These are phyloP conservation scores for Papilio demoleus DNA, from an alignment of 2,888 invertebrate genomes.

Conservation along the genomic window DNA sequence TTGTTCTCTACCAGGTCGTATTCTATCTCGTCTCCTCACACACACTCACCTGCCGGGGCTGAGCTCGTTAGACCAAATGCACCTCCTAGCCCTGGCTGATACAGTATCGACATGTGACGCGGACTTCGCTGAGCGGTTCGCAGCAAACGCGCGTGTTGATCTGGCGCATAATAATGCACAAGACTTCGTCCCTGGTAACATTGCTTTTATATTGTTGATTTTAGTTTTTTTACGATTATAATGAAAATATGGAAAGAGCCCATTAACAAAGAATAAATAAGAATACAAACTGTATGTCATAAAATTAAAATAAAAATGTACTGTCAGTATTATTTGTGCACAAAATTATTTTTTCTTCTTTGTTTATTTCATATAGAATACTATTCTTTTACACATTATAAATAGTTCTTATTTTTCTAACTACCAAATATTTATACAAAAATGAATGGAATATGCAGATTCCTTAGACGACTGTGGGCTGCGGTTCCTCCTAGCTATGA, in stretches of 20 bases:
- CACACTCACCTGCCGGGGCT: slow-evolving; percentile 97
- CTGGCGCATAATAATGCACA: slow-evolving; percentile 60
- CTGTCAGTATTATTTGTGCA: too few relatives aligned
- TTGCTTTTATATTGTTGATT: too few relatives aligned
- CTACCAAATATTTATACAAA: too few relatives aligned
- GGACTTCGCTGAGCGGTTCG: slow-evolving; percentile 92
- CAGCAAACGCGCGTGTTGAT: slow-evolving; percentile 71
- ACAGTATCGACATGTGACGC: slow-evolving; percentile 97
- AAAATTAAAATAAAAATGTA: too few relatives aligned
- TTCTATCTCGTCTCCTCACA: slow-evolving; percentile 94
- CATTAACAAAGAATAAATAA: background rate
- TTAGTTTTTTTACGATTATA: too few relatives aligned
- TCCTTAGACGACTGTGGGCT: slow-evolving; percentile 98
- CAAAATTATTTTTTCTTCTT: too few relatives aligned
- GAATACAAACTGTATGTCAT: too few relatives aligned
- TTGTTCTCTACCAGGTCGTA: slow-evolving; percentile 80
- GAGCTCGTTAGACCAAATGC: slow-evolving; percentile 99
- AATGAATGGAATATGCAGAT: slow-evolving; percentile 73
- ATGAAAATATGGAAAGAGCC: too few relatives aligned
- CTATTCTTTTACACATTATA: too few relatives aligned
- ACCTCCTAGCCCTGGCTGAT: slow-evolving; percentile 98
- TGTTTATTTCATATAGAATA: too few relatives aligned
- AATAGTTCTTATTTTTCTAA: too few relatives aligned
- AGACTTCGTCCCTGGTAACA: slow-evolving; percentile 70
- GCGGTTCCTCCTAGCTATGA: slow-evolving; percentile 97